phyloP scores from a whole-genome alignment of 2,797 vertebrate species.

The Catharus ustulatus region DNA sequence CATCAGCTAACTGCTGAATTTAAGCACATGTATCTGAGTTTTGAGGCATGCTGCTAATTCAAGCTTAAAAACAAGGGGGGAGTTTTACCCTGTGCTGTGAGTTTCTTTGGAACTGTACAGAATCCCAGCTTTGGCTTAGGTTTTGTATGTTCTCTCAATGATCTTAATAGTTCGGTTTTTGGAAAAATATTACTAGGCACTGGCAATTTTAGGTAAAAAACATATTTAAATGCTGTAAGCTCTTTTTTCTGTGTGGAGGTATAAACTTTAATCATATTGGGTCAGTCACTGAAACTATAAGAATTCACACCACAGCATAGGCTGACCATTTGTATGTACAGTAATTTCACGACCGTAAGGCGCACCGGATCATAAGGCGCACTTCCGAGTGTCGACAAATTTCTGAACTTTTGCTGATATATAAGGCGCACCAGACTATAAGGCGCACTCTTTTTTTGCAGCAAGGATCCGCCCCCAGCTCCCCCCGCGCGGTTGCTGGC shows the following conservation, averaged over 20 bases:
- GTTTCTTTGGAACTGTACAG: neutral
- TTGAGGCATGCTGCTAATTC: neutral
- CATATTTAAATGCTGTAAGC: neutral
- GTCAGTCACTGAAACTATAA: neutral
- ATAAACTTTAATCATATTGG: neutral
- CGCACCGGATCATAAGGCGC: too few species aligned
- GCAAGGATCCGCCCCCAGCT: too few species aligned
- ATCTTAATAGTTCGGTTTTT: neutral
- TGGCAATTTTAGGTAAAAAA: neutral
- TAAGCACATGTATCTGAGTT: neutral
- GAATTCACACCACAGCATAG: neutral
- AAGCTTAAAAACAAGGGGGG: neutral
- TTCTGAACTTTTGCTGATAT: too few species aligned
- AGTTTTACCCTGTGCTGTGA: neutral
- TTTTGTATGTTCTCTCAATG: neutral
- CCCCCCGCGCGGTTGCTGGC: too few species aligned
- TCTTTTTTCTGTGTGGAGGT: neutral
- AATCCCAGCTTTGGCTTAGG: neutral
- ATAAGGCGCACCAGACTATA: too few species aligned
- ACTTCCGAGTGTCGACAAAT: too few species aligned
- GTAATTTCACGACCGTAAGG: too few species aligned
- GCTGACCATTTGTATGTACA: neutral
- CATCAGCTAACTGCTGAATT: slow-evolving; percentile 8
- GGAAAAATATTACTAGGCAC: neutral
- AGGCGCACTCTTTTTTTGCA: too few species aligned